Conservation (phyloP, 2,113 vertebrate species). For the Amphiprion ocellaris region DNA sequence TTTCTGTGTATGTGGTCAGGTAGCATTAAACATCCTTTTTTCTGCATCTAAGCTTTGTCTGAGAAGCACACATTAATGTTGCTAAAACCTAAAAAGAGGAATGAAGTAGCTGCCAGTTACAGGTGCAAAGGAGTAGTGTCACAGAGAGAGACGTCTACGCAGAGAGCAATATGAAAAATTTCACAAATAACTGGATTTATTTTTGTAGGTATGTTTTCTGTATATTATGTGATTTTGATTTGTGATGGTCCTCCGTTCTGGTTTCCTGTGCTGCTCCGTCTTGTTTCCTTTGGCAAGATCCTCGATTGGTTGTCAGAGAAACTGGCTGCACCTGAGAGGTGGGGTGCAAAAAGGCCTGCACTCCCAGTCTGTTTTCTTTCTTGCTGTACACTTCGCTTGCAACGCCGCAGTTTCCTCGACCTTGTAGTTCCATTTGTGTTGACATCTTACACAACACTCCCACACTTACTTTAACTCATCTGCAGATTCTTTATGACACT, state of each 20-base stretch:
- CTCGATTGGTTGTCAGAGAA: not conserved
- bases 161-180: not conserved
- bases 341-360: not conserved
- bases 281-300: conserved; percentile 8
- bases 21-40: conserved; percentile 39
- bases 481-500: not conserved
- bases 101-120: not conserved
- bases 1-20: conserved; percentile 37
- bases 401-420: too few species aligned
- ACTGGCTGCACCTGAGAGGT: conserved; percentile 15
- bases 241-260: conserved; percentile 1
- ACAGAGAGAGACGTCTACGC: not conserved
- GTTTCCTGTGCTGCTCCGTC: conserved; percentile 18
- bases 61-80: conserved; percentile 29
- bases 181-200: conserved; percentile 9
- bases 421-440: too few species aligned
- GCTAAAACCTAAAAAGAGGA: conserved; percentile 17
- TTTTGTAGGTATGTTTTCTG: conserved; percentile 4
- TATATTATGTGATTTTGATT: conserved; percentile 15
- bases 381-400: not conserved
- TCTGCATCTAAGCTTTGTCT: conserved; percentile 40
- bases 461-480: too few species aligned
- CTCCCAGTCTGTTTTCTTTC: not conserved
- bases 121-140: conserved; percentile 12
- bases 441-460: too few species aligned